Base-by-base conservation (phyloP, 2,113 vertebrate species). In the Pygoscelis adeliae region DNA sequence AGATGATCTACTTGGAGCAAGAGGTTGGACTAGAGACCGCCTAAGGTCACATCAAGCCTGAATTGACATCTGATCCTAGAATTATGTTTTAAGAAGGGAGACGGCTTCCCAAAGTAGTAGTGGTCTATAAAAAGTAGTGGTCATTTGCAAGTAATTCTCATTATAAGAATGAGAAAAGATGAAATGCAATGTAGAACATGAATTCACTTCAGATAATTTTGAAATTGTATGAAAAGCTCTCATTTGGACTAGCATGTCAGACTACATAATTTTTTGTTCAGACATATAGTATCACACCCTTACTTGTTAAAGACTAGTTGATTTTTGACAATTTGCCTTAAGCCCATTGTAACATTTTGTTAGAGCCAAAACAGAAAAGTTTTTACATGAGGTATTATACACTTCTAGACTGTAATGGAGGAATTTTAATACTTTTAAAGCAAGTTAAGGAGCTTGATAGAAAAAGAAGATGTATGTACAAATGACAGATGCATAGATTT, bases 241-340 rank as follows among this genome's bases (percentile, higher is more conserved):
- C 17, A 3, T 74, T 50, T 18, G 50, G 36, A 8, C 3, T 34
- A n/a, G 12, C 22, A 38, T 52, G 4, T 23, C 46, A 82, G 14
- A 21, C 23, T 25, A n/a, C 14, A 5, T 25, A 12, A 10, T 32
- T 46, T 52, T 50, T 59, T 58, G n/a, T 5, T 76, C 58, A 80
- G 40, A 40, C 14, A 10, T 29, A 10, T 3, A 29, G 7, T 19
- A 29, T 27, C 15, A 59, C 44, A 20, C 5, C 8, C 16, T 44
- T 38, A 15, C 8, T 26, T 10, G 17, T 14, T 27, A 61, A 42
- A 63, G 7, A 74, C 15, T 10, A 13, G 12, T 4, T 0, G 1
- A 2, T 61, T 89, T 86, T 72, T 89, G 40, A 52, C 10, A 27
- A 9, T 65, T 83, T 69, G 15, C 27, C 65, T 65, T 70, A 47